Base-by-base conservation (phyloP, 2,113 vertebrate genomes). In the Rhodinocichla rosea region DNA sequence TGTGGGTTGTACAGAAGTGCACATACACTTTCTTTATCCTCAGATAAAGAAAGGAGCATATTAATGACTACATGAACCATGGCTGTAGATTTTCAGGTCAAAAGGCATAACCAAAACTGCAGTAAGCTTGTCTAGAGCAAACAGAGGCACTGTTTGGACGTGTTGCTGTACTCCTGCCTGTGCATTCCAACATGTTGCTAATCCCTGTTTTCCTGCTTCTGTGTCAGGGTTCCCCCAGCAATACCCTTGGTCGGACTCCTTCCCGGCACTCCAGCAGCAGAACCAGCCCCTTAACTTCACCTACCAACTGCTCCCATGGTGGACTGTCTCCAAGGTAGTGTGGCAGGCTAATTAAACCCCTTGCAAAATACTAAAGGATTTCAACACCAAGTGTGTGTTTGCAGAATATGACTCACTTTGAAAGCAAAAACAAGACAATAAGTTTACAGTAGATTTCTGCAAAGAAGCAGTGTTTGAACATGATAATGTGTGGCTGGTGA, bases 271-370 rank as follows among this genome's bases (percentile, higher is more conserved):
- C 99, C 82, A 98, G 98, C 97, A 99, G 99, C 97, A 98, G 99
- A 95, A 99, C 99, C 83, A 99, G 99, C 94, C 99, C 99, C 52
- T 98, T 99, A 89, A 99, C 99, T 83, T 99, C 99, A 52, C 99
- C 99, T 12, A 99, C 99, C 79, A 99, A 99, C 97, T 99, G 99
- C 90, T 99, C 99, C 94, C 99, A 99, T 20, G 99, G 99, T n/a
- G 99, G 99, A 63, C 97, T 99, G n/a, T 99, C 99, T 85, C 99
- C 99, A 86, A 99, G 99, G 99, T 99, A 99, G 97, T 68, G 91
- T 62, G 55, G 70, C 73, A 76, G 77, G 30, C 73, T 96, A 82
- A 95, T 95, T 96, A 94, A 96, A 95, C 33, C 63, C 76, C 77
- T 97, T 85, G 79, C 63, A 97, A 93, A 82, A 82, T 60, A 35